Conservation (phyloP, 2,888 invertebrate species). For the Craniophora ligustri region DNA sequence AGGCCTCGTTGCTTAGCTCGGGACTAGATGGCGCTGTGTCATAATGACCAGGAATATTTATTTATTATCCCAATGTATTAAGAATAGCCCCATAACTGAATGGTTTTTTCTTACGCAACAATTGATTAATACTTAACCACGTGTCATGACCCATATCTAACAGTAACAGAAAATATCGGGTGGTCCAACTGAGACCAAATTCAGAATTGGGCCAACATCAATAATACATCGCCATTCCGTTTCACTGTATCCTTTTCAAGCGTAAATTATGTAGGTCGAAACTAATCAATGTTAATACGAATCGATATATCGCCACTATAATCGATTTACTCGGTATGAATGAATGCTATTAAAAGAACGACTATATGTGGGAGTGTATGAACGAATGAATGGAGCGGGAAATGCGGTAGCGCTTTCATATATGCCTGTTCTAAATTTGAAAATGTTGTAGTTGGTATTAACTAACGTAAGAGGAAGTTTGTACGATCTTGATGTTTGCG, state of each 20-base stretch:
- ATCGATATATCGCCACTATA: conserved; percentile 43
- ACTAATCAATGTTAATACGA: conserved; percentile 48
- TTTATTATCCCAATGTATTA: too few species aligned
- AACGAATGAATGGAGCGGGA: conserved; percentile 45
- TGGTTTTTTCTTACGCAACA: too few species aligned
- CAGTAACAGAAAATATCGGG: conserved; percentile 22
- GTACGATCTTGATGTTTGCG: background rate
- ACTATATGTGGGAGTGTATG: conserved; percentile 53
- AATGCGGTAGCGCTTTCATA: conserved; percentile 38
- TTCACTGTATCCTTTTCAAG: conserved; percentile 24
- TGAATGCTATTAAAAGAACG: conserved; percentile 57
- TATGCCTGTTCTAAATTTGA: conserved; percentile 50
- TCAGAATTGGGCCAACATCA: conserved; percentile 37
- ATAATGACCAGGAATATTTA: too few species aligned
- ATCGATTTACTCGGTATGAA: conserved; percentile 54
- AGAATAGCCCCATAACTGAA: too few species aligned
- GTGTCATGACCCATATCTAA: conserved; percentile 7
- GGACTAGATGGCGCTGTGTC: too few species aligned
- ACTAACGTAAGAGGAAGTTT: background rate
- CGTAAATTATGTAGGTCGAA: conserved; percentile 28
- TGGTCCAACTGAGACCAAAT: conserved; percentile 22
- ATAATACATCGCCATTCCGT: conserved; percentile 34
- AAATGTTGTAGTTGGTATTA: conserved; percentile 17
- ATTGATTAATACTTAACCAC: background rate
- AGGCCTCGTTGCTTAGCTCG: too few species aligned